Conservation (phyloP, 2,888 invertebrate genomes). For the Diaphora mendica region DNA sequence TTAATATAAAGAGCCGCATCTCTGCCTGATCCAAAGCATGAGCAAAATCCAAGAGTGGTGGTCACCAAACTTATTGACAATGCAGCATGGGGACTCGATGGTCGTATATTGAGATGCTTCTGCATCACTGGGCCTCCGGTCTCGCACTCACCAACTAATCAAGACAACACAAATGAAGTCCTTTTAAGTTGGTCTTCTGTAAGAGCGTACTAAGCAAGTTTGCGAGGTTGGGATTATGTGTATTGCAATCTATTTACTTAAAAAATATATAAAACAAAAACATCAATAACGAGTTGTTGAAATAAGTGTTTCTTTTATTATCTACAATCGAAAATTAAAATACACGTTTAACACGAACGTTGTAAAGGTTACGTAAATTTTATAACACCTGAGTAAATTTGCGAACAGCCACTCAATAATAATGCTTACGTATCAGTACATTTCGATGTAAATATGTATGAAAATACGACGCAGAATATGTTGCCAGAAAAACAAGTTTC, state of each 20-base stretch:
- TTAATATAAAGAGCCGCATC: no score
- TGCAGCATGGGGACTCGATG: no score
- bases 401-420: constrained; percentile 30
- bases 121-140: no score
- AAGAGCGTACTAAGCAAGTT: not conserved
- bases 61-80: no score
- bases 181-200: no score
- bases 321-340: constrained; percentile 14
- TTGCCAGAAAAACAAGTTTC: constrained; percentile 7
- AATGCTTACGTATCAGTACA: constrained; percentile 17
- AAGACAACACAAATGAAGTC: no score
- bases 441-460: constrained; percentile 13
- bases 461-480: constrained; percentile 23
- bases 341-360: not conserved
- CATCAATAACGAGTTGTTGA: not conserved
- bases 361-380: constrained; percentile 26
- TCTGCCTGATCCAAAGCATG: no score
- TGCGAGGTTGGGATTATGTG: not conserved
- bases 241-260: no score
- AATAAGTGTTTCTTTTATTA: constrained; percentile 4
- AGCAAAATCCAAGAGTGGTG: no score
- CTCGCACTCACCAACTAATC: no score
- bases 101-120: no score
- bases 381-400: constrained; percentile 45
- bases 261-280: not conserved